Evolutionary conservation across 1,140 invertebrate species (phyloP), one percentile per base, ranked within the genome.

Genomic region (Sinonovacula constricta): DNA sequence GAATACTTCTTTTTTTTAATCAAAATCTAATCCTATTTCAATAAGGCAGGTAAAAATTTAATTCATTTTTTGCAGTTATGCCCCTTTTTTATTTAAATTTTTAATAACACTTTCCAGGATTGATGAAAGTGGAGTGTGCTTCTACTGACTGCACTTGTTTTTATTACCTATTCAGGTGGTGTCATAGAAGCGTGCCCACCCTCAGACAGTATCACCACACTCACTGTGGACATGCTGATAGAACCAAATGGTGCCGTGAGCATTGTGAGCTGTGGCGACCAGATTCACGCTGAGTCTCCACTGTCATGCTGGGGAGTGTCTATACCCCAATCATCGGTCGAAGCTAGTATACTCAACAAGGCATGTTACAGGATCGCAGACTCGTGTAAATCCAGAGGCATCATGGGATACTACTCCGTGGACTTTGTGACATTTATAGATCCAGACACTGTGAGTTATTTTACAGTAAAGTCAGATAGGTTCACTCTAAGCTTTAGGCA

Each of bases 391-490:
- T 72, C 84, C 14, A 81, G 90, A 45, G 88, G 88, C 36, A 88
- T 91, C 51, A 79, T 91, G 39, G 91, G 91, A 74, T 89, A 91
- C 74, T 81, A 90, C 63, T 79, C 85, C 30, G 78, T 91, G 26
- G 88, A 91, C 66, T 91, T 91, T 89, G 89, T 90, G 24, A 91
- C 91, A 24, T 91, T 90, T 79, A 91, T 91, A 65, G 77, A 91
- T 79, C 78, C 85, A 12, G 84, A 85, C 75, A 85, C 87, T 34
- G 90, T 91, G 83, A 88, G 86, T 75, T 26, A 0, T 39, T 28
- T 33, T n/a, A 33, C 36, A 60, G 54, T n/a, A 30, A 30, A 59
- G 15, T 34, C 18, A n/a, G n/a, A n/a, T n/a, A n/a, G n/a, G n/a
- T n/a, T n/a, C n/a, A n/a, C n/a, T n/a, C n/a, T n/a, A n/a, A n/a